Base-by-base conservation (phyloP, 2,888 invertebrate species). In the Ptilodon capucinus region DNA sequence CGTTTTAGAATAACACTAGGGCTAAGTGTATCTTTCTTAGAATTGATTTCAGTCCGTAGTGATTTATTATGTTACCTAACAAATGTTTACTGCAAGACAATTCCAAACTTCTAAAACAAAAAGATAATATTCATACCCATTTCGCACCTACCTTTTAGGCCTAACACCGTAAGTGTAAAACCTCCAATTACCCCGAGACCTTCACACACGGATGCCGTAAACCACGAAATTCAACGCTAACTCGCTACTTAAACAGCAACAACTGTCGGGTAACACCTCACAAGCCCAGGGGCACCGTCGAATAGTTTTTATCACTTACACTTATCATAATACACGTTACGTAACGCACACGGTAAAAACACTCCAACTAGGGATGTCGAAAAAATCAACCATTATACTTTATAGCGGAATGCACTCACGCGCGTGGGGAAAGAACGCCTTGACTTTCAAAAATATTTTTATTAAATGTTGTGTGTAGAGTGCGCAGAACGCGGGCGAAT, bases 401-500 rank as follows among this genome's bases (percentile, higher is more conserved):
- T 74, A 79, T 70, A 65, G 59, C 59, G 46, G 59, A 77, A 72
- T 70, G 75, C 79, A 78, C 79, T 80, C 64, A 62, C 48, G 54
- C 49, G 18, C 39, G 41, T 48, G 49, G 42, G 54, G 49, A 54
- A 44, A 46, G 38, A 18, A 23, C 25, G 13, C 23, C n/a, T 18
- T 19, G 3, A 28, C 42, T 51, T 40, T 45, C 44, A 46, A 48
- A 28, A 36, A 21, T 40, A 9, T 14, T 56, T 54, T 51, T 64
- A 60, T 54, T 53, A 48, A 56, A 67, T 71, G 54, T 63, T 65
- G 62, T 65, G 68, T 64, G 48, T 63, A 69, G 72, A 70, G 78
- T 81, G 82, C 87, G 83, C 84, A 84, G 79, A 81, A 75, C 74
- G 61, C 66, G 67, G 57, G 60, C 72, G 71, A 80, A 76, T 79